These are phyloP conservation scores for Sceliomorpha sp. DNA, from an alignment of 2,888 invertebrate genomes.

Conservation along the genomic window DNA sequence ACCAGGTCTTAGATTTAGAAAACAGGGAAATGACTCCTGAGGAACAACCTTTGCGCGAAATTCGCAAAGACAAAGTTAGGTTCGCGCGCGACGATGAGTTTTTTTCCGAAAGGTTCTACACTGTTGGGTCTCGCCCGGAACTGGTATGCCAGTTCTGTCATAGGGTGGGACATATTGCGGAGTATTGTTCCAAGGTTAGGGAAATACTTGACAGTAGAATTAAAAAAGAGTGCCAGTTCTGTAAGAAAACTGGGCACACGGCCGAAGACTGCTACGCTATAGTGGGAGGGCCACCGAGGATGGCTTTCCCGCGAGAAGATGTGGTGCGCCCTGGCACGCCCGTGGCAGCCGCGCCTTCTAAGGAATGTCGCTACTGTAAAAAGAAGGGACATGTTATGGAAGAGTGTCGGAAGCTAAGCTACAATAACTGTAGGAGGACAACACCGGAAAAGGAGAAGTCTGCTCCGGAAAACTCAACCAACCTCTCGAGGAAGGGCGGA, in stretches of 20 bases:
- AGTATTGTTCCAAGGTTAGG: background rate
- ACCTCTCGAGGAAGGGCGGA: constrained; percentile 15
- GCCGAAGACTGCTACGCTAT: constrained; percentile 4
- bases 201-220: background rate
- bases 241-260: constrained; percentile 25
- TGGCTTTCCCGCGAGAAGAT: too few species aligned
- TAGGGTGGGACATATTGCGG: background rate
- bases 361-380: background rate
- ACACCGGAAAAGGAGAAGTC: background rate
- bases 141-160: constrained; percentile 7
- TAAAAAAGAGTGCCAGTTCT: constrained; percentile 13
- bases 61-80: background rate
- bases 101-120: background rate
- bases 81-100: background rate
- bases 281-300: background rate
- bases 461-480: constrained; percentile 16
- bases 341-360: too few species aligned
- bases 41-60: background rate
- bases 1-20: constrained; percentile 11
- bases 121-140: background rate
- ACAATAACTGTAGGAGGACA: background rate
- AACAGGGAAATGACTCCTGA: constrained; percentile 4
- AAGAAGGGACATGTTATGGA: background rate
- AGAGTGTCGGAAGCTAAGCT: background rate
- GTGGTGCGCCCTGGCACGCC: too few species aligned